Evolutionary conservation across 2,888 invertebrate genomes (phyloP), one percentile per base, ranked within the genome.

Genomic region (Oscheius sp.): DNA sequence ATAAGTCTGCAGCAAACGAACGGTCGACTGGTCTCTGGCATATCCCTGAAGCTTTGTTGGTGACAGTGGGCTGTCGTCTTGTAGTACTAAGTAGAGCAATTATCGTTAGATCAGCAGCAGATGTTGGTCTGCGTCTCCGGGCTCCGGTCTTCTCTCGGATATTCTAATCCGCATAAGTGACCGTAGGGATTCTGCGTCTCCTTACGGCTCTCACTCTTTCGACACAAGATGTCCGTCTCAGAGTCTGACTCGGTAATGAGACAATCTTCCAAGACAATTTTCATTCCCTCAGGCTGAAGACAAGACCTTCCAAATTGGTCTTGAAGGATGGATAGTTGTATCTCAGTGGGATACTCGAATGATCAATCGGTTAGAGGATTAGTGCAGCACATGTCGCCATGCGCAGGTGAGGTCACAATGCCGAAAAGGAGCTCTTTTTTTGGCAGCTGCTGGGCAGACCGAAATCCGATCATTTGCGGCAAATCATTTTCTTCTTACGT

Each of bases 31-130:
- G n/a, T n/a, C n/a, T n/a, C 27, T 31, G 6, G 53, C 3, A 10
- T 6, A 10, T 33, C 55, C 55, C 33, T 55, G 6, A 20, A 53
- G 8, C 8, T 37, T 27, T 17, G 55, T 33, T 55, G 55, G 34
- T 55, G 34, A 55, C 55, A 55, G 55, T 34, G 55, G 23, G 55
- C 55, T 55, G 55, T 55, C 55, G 55, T 17, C 33, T 55, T 31
- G 55, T 55, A 55, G 20, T 17, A 34, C 55, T 55, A 61, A 61
- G 42, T 45, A 42, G 42, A 15, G 29, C 46, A 65, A 65, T 65
- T 65, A 53, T 65, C 65, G 65, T 52, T 65, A 65, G 65, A 65
- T 65, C 65, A 65, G 29, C 53, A 39, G 53, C 65, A 65, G 65
- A 65, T 61, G 69, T 50, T 20, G 34, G 12, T 45, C 45, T 42